Evolutionary conservation across 1,140 invertebrate species (phyloP).

Genomic region (Aphis gossypii): DNA sequence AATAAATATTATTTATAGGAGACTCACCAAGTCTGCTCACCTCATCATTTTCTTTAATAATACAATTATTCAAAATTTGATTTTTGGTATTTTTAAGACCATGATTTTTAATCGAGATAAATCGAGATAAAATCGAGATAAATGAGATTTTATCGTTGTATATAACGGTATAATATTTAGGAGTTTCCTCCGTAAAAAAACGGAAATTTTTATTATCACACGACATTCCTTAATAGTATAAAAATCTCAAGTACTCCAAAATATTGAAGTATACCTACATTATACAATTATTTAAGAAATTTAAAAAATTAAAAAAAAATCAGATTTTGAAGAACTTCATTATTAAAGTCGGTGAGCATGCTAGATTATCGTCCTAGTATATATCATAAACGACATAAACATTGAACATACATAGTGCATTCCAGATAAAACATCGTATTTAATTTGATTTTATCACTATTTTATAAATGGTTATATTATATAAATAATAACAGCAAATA

Average conservation of each 20-base stretch:
- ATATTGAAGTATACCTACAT: too few relatives aligned
- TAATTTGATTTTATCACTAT: background rate
- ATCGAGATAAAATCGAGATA: too few relatives aligned
- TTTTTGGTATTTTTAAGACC: background rate
- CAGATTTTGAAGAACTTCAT: background rate
- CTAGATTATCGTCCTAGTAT: background rate
- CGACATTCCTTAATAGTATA: background rate
- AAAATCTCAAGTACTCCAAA: too few relatives aligned
- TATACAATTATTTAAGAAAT: background rate
- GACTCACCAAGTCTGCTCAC: background rate
- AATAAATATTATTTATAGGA: background rate
- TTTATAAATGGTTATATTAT: too few relatives aligned
- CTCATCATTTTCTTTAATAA: background rate
- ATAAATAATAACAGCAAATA: background rate
- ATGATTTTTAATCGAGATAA: too few relatives aligned
- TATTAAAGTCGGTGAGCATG: background rate
- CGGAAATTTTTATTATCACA: background rate
- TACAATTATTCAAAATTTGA: background rate
- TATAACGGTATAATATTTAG: background rate
- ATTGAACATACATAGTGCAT: background rate
- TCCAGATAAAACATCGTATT: background rate
- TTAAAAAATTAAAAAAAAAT: background rate
- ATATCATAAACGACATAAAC: accelerated
- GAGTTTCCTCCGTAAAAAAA: background rate
- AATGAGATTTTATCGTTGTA: background rate